phyloP scores from a whole-genome alignment of 2,797 vertebrate species.

The Enteromius radiatus region DNA sequence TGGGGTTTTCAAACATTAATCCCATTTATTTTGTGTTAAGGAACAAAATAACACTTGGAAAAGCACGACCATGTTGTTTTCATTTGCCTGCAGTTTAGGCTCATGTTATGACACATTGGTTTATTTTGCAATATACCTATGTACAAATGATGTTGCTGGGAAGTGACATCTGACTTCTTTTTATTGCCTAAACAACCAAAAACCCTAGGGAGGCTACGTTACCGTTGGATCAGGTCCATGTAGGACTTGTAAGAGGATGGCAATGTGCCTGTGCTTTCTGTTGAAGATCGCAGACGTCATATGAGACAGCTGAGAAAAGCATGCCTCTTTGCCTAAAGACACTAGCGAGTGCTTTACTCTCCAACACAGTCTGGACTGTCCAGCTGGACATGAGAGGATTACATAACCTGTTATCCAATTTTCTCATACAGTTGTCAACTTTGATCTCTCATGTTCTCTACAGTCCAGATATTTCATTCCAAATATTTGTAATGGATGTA shows the following conservation, averaged over 20 bases:
- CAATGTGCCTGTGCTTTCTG: slow-evolving; percentile 26
- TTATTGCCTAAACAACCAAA: slow-evolving; percentile 15
- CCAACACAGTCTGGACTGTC: slow-evolving; percentile 11
- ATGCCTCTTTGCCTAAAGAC: slow-evolving; percentile 33
- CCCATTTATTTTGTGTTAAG: neutral
- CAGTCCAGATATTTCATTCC: neutral
- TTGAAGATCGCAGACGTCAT: slow-evolving; percentile 34
- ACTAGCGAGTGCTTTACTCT: slow-evolving; percentile 12
- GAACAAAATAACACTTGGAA: neutral
- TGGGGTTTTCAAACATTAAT: neutral
- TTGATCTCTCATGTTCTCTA: slow-evolving; percentile 42
- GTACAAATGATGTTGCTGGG: slow-evolving; percentile 12
- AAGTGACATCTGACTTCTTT: neutral
- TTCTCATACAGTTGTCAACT: slow-evolving; percentile 44
- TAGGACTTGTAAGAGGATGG: slow-evolving; percentile 28
- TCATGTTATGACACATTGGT: neutral
- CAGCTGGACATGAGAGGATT: slow-evolving; percentile 44
- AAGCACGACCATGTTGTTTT: slow-evolving; percentile 2
- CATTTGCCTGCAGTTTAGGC: neutral
- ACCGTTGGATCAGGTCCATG: neutral
- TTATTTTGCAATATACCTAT: slow-evolving; percentile 15
- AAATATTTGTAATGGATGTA: neutral
- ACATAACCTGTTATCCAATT: slow-evolving; percentile 47
- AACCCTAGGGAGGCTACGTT: neutral
- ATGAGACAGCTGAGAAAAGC: slow-evolving; percentile 35